Evolutionary conservation across 2,113 vertebrate genomes (phyloP).

Genomic region (Nothobranchius kuhntae): DNA sequence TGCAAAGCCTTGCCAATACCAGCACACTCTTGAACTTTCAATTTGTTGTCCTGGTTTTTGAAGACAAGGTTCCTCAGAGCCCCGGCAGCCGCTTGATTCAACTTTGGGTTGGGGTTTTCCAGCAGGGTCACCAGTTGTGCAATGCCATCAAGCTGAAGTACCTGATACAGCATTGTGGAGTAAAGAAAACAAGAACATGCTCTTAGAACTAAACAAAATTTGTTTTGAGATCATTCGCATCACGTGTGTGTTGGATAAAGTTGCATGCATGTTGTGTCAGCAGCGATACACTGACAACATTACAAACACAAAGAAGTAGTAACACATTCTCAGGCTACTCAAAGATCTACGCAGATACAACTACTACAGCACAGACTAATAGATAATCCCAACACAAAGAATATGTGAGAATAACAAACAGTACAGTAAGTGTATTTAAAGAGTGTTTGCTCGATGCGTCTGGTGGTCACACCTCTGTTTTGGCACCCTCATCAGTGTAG

Average conservation of each 20-base stretch:
- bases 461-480: constrained; percentile 82
- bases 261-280: too few relatives aligned
- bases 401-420: not conserved
- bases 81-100: constrained; percentile 83
- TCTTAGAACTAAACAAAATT: not conserved
- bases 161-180: constrained; percentile 67
- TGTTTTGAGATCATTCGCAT: too few relatives aligned
- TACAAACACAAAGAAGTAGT: not conserved
- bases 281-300: not conserved
- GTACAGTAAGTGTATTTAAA: not conserved
- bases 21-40: constrained; percentile 80
- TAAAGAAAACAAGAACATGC: not conserved
- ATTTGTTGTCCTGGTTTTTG: constrained; percentile 83
- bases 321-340: constrained; percentile 6
- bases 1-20: constrained; percentile 84
- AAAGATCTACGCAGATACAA: not conserved
- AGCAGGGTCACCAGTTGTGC: constrained; percentile 83
- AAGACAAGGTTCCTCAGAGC: constrained; percentile 93
- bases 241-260: too few relatives aligned
- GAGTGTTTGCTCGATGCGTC: not conserved
- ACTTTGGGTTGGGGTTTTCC: constrained; percentile 76
- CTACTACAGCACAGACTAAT: not conserved
- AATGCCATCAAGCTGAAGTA: constrained; percentile 83
- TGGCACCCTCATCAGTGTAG: constrained; percentile 86
- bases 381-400: not conserved